Percentiles rank a stretch among this genome's conserved stretches.
phyloP scores from a whole-genome alignment of 2,797 vertebrate genomes.

The Helarctos malayanus region DNA sequence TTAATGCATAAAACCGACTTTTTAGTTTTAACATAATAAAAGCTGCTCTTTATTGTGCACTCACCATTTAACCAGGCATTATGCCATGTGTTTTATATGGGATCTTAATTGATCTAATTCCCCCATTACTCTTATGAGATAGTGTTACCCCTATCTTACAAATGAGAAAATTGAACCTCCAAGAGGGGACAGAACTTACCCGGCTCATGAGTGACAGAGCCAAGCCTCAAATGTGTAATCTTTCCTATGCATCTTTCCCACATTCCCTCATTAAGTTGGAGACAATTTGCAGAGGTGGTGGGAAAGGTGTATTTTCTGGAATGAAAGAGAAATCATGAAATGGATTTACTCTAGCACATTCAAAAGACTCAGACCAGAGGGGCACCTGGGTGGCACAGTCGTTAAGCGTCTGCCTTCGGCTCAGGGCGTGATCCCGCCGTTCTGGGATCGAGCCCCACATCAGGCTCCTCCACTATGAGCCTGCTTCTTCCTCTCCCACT shows the following conservation, averaged over 20 bases:
- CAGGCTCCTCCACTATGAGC: too few relatives aligned
- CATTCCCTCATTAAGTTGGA: background rate
- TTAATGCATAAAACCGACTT: background rate
- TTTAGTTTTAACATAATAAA: constrained; percentile 35
- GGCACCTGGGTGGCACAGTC: too few relatives aligned
- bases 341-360: background rate
- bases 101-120: constrained; percentile 52
- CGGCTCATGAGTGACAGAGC: background rate
- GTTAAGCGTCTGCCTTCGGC: too few relatives aligned
- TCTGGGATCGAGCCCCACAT: too few relatives aligned
- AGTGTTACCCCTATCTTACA: background rate
- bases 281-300: background rate
- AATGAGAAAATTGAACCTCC: constrained; percentile 28
- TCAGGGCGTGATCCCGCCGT: too few relatives aligned
- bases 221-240: background rate
- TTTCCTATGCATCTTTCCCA: background rate
- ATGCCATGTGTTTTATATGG: background rate
- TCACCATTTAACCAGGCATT: background rate
- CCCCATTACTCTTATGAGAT: constrained; percentile 18
- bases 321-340: background rate
- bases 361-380: background rate
- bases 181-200: background rate
- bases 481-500: too few relatives aligned
- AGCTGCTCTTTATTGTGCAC: constrained; percentile 10
- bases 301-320: constrained; percentile 22